Conservation (phyloP, 1,140 invertebrate species). For the Parasteatoda tepidariorum region DNA sequence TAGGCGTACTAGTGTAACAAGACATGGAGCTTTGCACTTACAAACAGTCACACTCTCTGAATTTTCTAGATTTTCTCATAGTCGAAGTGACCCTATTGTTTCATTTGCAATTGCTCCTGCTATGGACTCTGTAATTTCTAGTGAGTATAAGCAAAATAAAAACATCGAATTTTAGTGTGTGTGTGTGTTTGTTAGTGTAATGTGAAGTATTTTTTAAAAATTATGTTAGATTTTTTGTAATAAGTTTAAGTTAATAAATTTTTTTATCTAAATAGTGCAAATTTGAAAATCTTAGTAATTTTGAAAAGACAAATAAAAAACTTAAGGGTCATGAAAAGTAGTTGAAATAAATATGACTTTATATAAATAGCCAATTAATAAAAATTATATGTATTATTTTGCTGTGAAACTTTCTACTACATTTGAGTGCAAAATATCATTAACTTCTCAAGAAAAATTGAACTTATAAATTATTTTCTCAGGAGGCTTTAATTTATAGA, state of each 20-base stretch:
- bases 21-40: neutral
- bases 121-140: neutral
- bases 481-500: too few relatives aligned
- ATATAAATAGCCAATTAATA: too few relatives aligned
- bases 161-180: neutral
- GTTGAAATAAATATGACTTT: too few relatives aligned
- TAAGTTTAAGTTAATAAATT: neutral
- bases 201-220: neutral
- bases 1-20: neutral
- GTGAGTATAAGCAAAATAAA: neutral
- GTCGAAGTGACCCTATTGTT: neutral
- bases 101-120: slow-evolving; percentile 2
- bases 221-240: neutral
- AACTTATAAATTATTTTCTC: too few relatives aligned
- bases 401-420: too few relatives aligned
- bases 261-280: neutral
- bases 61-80: neutral
- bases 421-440: too few relatives aligned
- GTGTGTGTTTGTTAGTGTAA: too few relatives aligned
- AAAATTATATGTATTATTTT: too few relatives aligned
- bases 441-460: too few relatives aligned
- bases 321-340: too few relatives aligned
- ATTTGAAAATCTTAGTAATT: neutral
- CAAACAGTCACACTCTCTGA: slow-evolving; percentile 1
- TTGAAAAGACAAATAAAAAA: neutral